Percentiles rank a stretch among this genome's conserved stretches.
phyloP scores from a whole-genome alignment of 2,888 invertebrate species.

The Tridacna crocea region DNA sequence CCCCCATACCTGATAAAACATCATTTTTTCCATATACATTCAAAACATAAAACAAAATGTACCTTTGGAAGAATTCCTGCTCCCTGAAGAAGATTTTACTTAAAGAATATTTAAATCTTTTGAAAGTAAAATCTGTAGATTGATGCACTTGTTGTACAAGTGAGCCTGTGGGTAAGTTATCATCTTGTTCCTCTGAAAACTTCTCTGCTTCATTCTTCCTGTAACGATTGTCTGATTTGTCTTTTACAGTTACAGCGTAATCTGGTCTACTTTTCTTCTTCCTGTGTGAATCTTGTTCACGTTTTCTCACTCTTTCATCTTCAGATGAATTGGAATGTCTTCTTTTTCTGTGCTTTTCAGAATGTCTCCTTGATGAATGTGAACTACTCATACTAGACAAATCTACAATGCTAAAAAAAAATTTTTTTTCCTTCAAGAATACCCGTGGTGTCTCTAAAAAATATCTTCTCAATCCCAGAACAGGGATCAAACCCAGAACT shows the following conservation, averaged over 20 bases:
- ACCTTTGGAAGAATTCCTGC: constrained; percentile 85
- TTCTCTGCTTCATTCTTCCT: too few relatives aligned
- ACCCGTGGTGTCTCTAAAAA: too few relatives aligned
- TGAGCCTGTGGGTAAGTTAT: background rate
- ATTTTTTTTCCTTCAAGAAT: too few relatives aligned
- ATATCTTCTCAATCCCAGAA: too few relatives aligned
- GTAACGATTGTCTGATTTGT: too few relatives aligned
- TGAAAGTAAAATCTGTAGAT: constrained; percentile 65
- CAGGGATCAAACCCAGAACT: too few relatives aligned
- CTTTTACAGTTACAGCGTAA: too few relatives aligned
- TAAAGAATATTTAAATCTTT: constrained; percentile 77
- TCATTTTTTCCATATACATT: too few relatives aligned
- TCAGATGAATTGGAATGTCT: background rate
- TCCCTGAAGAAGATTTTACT: constrained; percentile 87
- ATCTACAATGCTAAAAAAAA: background rate
- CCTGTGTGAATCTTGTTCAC: background rate
- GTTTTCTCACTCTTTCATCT: background rate
- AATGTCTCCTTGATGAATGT: background rate
- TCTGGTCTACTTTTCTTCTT: too few relatives aligned
- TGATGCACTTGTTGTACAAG: background rate
- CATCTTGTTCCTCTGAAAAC: too few relatives aligned
- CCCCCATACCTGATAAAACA: too few relatives aligned
- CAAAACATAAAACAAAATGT: background rate
- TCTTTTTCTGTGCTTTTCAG: background rate
- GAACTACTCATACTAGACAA: background rate